Base-by-base conservation (phyloP, 53 echinoderm and acorn worm species). In the Apostichopus leukothele region DNA sequence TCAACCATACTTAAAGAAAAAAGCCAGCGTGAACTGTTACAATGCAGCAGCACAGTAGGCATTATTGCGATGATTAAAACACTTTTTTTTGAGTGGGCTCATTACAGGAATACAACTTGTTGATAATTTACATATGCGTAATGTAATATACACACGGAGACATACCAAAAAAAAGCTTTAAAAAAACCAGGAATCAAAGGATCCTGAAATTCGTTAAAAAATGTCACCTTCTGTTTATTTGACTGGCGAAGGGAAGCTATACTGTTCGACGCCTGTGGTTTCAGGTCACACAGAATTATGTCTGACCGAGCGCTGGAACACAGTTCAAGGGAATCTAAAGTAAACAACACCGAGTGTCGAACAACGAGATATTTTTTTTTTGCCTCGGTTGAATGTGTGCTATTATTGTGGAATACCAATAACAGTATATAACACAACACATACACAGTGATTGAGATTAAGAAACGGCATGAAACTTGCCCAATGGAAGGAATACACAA, bases 261-360 rank as follows among this genome's bases (percentile, higher is more conserved):
- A 19, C 6, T 16, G 71, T 71, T 50, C 14, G 85, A 85, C 85
- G 67, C 85, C 85, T 67, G 85, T 51, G 85, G 85, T 85, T 85
- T 85, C 67, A 50, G 85, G 85, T 67, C 85, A 85, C 66, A 39
- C 18, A 63, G 18, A 84, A 27, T 85, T 21, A 25, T 67, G 85
- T 23, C 68, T 85, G 67, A 67, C 85, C 85, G 67, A 85, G 67
- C 67, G 85, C 74, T 52, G 18, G 10, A 67, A 27, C 25, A 21
- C 85, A 85, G 68, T 85, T 85, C 85, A 85, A 9, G 67, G 85
- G 14, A 9, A 23, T 68, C 67, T 27, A 85, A 67, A 66, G 51
- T 68, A 85, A 85, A 85, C 85, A 85, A 67, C 22, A 39, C 39
- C 39, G 39, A 39, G 39, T 39, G 39, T 39, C 39, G 39, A 39